Evolutionary conservation across 2,888 invertebrate genomes (phyloP), one percentile per base, ranked within the genome.

Genomic region (Nipponacmea schrenckii): DNA sequence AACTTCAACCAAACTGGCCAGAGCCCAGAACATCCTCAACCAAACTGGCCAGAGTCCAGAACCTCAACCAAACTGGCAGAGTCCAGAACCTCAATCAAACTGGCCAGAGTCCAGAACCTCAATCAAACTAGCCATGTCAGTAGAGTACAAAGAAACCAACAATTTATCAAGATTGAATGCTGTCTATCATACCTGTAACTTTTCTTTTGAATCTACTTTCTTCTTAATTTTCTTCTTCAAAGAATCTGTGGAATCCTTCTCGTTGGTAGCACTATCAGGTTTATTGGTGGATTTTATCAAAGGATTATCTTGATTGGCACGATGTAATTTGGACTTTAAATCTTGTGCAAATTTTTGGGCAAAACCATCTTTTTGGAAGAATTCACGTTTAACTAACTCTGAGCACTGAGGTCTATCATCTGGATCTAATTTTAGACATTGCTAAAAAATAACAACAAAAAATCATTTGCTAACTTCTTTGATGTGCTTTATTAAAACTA

Each of bases 331-430:
- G n/a, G 80, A 77, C 74, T 82, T 83, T 20, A 88, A 74, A 67
- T 88, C 88, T 50, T 84, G 80, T 44, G 79, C 68, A 77, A 87
- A 88, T 56, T 81, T 80, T 70, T 81, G 79, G 44, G 83, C 79
- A 77, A 89, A 89, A 26, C 83, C 84, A 77, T 88, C 87, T 50
- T 83, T 80, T 31, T 77, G 77, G 78, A 89, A 89, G 71, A 88
- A 84, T 64, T 85, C 86, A 72, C 86, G 86, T 69, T 85, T 85
- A 39, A 89, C 73, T 50, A 89, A 80, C 64, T 86, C 83, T 70
- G 86, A 80, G 78, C 88, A 88, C 15, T 86, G 87, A 17, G 88
- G 88, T 39, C 89, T 78, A 56, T 86, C 84, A 77, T 86, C 84
- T 10, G 88, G 86, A 64, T 89, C 88, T 62, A 88, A 77, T 64